Evolutionary conservation across 2,888 invertebrate species (phyloP), one percentile per base, ranked within the genome.

Genomic region (Lacanobia oleracea): DNA sequence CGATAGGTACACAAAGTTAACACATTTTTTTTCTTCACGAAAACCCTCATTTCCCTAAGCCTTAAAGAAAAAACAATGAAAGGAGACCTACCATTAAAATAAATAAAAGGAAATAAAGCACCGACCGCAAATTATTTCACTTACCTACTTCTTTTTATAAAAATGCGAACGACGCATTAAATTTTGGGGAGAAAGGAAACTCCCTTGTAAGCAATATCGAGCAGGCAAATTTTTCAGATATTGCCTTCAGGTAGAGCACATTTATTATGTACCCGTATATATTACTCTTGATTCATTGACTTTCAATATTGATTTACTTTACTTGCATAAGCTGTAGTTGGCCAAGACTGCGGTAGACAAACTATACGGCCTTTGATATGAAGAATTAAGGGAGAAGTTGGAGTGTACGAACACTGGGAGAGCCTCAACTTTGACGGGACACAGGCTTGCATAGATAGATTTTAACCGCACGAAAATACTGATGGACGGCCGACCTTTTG

Each of bases 251-350:
- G 96, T 96, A 96, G 96, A 93, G 95, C 95, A 95, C 96, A 96
- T 96, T 96, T 96, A 96, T 96, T 96, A 96, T 96, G 95, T 96
- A 96, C 96, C 96, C 96, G 95, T 95, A 96, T 96, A 96, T 96
- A 96, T 96, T 96, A 95, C 95, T 95, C 95, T 93, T 96, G 96
- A 96, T 96, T 96, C 96, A 96, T 95, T 96, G 96, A 96, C 95
- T 95, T 96, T 94, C 91, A 91, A 95, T 96, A 96, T 96, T 96
- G 96, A 96, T 96, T 96, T 96, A 96, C 94, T 95, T 95, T 95
- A 93, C 94, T 94, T 94, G 93, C 95, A 95, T 94, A 94, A 94
- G 93, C 93, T 94, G 92, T 95, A 95, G 94, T 94, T 92, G 88
- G 92, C 85, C 88, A 90, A 92, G 88, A 91, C 91, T 91, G 88